Evolutionary conservation across 2,113 vertebrate genomes (phyloP).

Genomic region (Pedionomus torquatus): DNA sequence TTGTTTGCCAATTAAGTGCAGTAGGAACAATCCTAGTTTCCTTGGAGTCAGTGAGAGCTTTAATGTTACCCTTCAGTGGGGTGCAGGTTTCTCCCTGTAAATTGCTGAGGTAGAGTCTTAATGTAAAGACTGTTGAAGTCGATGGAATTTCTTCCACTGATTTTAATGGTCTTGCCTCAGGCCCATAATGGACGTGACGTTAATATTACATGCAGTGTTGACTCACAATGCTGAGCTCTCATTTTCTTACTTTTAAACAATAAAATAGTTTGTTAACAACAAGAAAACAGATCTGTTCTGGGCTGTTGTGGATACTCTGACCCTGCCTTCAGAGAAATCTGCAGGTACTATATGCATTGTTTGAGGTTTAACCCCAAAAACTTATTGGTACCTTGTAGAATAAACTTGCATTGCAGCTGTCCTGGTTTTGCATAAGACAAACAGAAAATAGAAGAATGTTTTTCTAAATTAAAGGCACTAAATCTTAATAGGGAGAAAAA

Average conservation of each 20-base stretch:
- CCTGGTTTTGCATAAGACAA: not conserved
- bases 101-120: not conserved
- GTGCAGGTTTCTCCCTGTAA: not conserved
- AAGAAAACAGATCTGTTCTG: not conserved
- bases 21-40: not conserved
- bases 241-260: not conserved
- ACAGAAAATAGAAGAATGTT: not conserved
- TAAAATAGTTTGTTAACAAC: not conserved
- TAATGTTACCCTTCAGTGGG: not conserved
- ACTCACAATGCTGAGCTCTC: not conserved
- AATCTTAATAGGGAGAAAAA: slow-evolving; percentile 8
- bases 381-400: not conserved
- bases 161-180: not conserved
- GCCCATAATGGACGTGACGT: not conserved
- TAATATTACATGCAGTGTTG: not conserved
- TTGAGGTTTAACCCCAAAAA: not conserved
- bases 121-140: not conserved
- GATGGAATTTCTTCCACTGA: not conserved
- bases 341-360: not conserved
- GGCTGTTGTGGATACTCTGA: not conserved
- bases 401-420: not conserved
- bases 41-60: not conserved
- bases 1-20: not conserved
- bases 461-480: not conserved
- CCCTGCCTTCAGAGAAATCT: not conserved